Evolutionary conservation across 1,140 invertebrate species (phyloP).

Genomic region (Sycobia sp.): DNA sequence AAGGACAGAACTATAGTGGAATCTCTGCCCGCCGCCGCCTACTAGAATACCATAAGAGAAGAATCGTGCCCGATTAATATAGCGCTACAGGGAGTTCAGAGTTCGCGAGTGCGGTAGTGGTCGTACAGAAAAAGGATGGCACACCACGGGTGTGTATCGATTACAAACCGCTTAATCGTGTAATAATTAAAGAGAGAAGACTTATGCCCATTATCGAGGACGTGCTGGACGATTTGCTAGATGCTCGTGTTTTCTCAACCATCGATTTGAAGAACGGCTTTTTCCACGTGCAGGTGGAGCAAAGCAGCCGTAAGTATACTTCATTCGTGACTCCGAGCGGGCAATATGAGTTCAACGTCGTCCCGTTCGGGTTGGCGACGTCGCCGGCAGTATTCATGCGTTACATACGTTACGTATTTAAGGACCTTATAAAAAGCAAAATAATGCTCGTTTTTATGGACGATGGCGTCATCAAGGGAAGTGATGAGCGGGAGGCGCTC

Average conservation of each 20-base stretch:
- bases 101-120: no score
- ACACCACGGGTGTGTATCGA: no score
- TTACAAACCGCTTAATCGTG: no score
- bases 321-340: conserved; percentile 39
- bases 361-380: conserved; percentile 47
- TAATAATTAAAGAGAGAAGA: conserved; percentile 5
- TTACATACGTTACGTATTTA: conserved; percentile 18
- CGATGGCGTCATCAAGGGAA: conserved; percentile 11
- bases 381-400: no score
- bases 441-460: conserved; percentile 24
- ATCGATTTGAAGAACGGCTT: conserved; percentile 51
- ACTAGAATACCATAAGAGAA: no score
- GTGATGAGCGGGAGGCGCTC: conserved; percentile 1
- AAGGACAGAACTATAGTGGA: no score
- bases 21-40: no score
- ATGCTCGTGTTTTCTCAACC: conserved; percentile 40
- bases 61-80: no score
- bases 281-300: no score
- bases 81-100: no score
- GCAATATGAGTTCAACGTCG: conserved; percentile 39
- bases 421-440: neutral
- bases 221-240: conserved; percentile 27
- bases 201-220: conserved; percentile 35
- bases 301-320: no score
- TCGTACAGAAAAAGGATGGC: no score